Evolutionary conservation across 1,140 invertebrate species (phyloP), one percentile per base, ranked within the genome.

Genomic region (Planococcus citri): DNA sequence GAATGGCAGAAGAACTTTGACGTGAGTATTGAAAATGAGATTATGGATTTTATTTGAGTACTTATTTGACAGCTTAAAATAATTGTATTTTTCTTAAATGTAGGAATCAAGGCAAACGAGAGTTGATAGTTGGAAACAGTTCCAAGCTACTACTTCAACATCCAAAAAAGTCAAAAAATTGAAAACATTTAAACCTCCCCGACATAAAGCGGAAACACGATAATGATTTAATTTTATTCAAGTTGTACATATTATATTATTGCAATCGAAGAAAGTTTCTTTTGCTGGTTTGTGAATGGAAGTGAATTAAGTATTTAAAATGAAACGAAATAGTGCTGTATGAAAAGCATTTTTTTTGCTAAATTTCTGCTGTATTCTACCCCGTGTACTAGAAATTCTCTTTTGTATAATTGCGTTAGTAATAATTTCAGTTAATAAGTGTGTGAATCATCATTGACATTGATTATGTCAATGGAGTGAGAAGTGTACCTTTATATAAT

Each of bases 1-100:
- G 94, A 97, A 79, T 98, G 95, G 94, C 89, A 95, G 72, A 94
- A 95, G 76, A 98, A 98, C 82, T 98, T 95, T 83, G 95, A 98
- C 81, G 90, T 90, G 77, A 78, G 73, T 33, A 24, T 37, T 58
- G 17, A 37, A 24, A 10, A 17, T 33, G n/a, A n/a, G n/a, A n/a
- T n/a, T n/a, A n/a, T n/a, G n/a, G 27, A 61, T 29, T 29, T 71
- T 14, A 2, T 21, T 21, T 9, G 9, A 12, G 8, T 61, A 69
- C 17, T 21, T 60, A 38, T 67, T 1, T 33, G n/a, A n/a, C n/a
- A n/a, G n/a, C n/a, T n/a, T n/a, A n/a, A n/a, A 12, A 51, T 51
- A 4, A 41, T 57, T 68, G 33, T 71, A 70, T 61, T 17, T 68
- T 71, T 73, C 83, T 1, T 77, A n/a, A n/a, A n/a, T n/a, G n/a